Evolutionary conservation across 2,888 invertebrate genomes (phyloP), one percentile per base, ranked within the genome.

Genomic region (Strigamia crassipes): DNA sequence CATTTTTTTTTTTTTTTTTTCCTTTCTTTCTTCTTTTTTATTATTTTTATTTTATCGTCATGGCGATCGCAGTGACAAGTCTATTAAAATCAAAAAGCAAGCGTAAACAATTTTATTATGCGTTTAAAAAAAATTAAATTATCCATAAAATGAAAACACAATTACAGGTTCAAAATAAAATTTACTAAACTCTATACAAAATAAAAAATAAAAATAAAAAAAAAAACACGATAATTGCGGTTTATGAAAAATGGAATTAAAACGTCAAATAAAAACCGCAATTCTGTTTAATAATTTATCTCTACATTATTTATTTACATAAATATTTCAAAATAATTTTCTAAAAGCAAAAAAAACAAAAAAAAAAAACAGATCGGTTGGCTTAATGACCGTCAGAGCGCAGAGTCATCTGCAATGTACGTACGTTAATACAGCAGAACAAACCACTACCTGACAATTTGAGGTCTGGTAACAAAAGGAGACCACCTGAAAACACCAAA

Each of bases 391-490:
- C 21, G 56, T 18, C 18, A 56, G 56, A 56, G 56, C 8, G 56
- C 56, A 18, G 56, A 18, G 56, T 56, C 46, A 46, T 13, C 46
- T 46, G 46, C 46, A 66, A 23, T 66, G 8, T 18, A 27, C 73
- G 27, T 78, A 41, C 42, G 34, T 41, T 78, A 77, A 77, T 77
- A n/a, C 31, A 77, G 31, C 13, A 77, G 77, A 27, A 77, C 77
- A 77, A 78, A 78, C 78, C 78, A 41, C 78, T 78, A 78, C 34
- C 78, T 78, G 78, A 41, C 78, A 78, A 78, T 78, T 78, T 38
- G 78, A 78, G 78, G 78, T 78, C 41, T 78, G 41, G 38, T 78
- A 41, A 38, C 78, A 78, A 78, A 78, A 42, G 78, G 23, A 78
- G 42, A n/a, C 78, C 78, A 78, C 78, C 78, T 78, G 78, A 78